phyloP scores from a whole-genome alignment of 2,797 vertebrate species.

The Melanogrammus aeglefinus region DNA sequence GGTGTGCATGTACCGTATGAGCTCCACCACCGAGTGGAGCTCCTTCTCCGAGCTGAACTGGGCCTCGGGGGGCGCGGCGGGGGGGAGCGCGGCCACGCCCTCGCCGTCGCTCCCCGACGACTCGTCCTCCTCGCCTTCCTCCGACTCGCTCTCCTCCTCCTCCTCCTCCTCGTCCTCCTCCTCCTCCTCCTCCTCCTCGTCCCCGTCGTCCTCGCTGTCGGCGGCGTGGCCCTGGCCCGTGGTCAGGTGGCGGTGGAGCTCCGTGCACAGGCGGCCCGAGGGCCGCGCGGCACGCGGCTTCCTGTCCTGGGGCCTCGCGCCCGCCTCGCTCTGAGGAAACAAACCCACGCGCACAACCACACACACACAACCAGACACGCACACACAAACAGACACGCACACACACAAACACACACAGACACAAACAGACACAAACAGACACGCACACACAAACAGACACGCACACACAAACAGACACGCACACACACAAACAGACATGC shows the following conservation, averaged over 20 bases:
- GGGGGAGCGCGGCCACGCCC: constrained; percentile 51
- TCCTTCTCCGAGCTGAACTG: constrained; percentile 81
- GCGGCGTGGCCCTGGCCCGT: constrained; percentile 46
- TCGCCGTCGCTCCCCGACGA: constrained; percentile 55
- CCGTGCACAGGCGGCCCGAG: constrained; percentile 83
- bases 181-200: constrained; percentile 70
- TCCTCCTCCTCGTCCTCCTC: constrained; percentile 78
- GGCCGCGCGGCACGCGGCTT: constrained; percentile 71
- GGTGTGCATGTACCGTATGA: constrained; percentile 98
- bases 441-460: neutral
- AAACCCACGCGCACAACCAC: constrained; percentile 14
- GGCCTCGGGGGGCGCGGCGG: constrained; percentile 36
- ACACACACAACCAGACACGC: neutral
- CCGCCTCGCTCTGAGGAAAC: constrained; percentile 34
- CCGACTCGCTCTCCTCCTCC: constrained; percentile 51
- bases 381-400: constrained; percentile 9
- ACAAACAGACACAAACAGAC: constrained; percentile 22
- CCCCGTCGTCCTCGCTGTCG: constrained; percentile 76
- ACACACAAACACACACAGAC: no score
- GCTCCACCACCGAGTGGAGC: constrained; percentile 84
- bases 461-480: neutral
- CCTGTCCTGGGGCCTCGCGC: constrained; percentile 65
- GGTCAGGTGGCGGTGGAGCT: constrained; percentile 94
- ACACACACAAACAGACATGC: no score
- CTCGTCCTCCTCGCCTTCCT: constrained; percentile 65